Evolutionary conservation across 92 coral and sea anemone genomes (phyloP).

Genomic region (Zoanthus sansibaricus): DNA sequence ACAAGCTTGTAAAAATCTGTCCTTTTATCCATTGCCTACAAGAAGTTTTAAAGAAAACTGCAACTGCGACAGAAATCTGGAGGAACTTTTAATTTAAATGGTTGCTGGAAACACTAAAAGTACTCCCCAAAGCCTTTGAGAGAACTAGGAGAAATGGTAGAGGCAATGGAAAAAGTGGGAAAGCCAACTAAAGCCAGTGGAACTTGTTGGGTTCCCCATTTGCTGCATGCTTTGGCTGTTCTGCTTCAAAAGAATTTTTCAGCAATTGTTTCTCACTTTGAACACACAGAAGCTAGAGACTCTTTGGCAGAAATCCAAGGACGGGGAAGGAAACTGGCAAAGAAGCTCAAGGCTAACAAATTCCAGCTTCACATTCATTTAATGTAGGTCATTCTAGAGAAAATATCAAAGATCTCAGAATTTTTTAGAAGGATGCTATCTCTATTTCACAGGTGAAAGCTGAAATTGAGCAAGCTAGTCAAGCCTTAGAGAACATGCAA

Average conservation of each 20-base stretch:
- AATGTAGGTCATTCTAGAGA: constrained; percentile 41
- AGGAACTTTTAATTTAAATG: constrained; percentile 47
- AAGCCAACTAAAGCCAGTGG: constrained; percentile 57
- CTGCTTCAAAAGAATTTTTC: constrained; percentile 24
- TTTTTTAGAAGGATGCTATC: constrained; percentile 42
- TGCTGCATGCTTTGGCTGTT: constrained; percentile 49
- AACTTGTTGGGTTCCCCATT: constrained; percentile 54
- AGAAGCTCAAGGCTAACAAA: constrained; percentile 41
- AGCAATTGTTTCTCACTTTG: constrained; percentile 50
- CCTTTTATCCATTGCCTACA: neutral
- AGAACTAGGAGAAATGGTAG: constrained; percentile 37
- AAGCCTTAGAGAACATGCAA: constrained; percentile 41
- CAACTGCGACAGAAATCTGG: constrained; percentile 37
- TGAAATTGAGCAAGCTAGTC: constrained; percentile 39
- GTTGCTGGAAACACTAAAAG: constrained; percentile 63
- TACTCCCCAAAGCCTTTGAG: constrained; percentile 51
- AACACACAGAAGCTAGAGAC: constrained; percentile 50
- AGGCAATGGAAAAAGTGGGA: constrained; percentile 54
- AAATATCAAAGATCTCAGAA: constrained; percentile 39
- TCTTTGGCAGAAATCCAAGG: constrained; percentile 55
- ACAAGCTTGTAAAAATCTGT: too few relatives aligned
- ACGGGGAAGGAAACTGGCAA: constrained; percentile 20
- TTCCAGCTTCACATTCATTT: constrained; percentile 46
- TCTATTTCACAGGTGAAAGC: constrained; percentile 36
- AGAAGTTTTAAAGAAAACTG: constrained; percentile 29